Base-by-base conservation (phyloP, 1,140 invertebrate genomes). In the Pseudomyrmex concolor region DNA sequence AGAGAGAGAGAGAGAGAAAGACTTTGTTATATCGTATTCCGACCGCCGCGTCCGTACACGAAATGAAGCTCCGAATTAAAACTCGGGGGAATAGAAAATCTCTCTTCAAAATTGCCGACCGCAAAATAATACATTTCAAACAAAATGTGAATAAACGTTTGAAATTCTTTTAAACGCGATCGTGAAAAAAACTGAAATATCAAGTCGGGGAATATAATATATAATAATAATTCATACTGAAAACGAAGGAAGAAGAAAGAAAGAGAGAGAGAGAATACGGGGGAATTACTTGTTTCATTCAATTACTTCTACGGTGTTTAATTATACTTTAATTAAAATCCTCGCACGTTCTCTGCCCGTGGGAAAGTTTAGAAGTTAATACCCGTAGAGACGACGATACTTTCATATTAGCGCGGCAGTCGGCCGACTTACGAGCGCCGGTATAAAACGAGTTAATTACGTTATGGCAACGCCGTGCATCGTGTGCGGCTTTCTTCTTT, bases 311-410 rank as follows among this genome's bases (percentile, higher is more conserved):
- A 25, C 77, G 64, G 34, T 83, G 81, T 73, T 89, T 90, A 90
- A 90, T 90, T 89, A 90, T 90, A 87, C 82, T 89, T 90, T 90
- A 90, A 90, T 90, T 90, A 90, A 90, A 90, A 89, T 89, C 84
- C 76, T 71, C 84, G 81, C 60, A 67, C 82, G 72, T 70, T 55
- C 86, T 55, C 34, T 12, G 55, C 73, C 84, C 87, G 87, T 76
- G 83, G 77, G 74, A 82, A 90, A 90, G 87, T 90, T 90, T 90
- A 84, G 87, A 90, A 90, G 85, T 90, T 90, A 90, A 90, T 90
- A 80, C 87, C 84, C 72, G 67, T 87, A 74, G 85, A 85, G 74
- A 84, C 77, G 82, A 62, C 87, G 81, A 90, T 90, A 90, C 89
- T 90, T 90, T 87, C 87, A 88, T 84, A 89, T 90, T 90, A 90